A percentile compares a stretch with the other conserved stretches of the same genome.
These are phyloP conservation scores for Corbicula japonica DNA, from an alignment of 2,888 invertebrate genomes.

Conservation along the genomic window DNA sequence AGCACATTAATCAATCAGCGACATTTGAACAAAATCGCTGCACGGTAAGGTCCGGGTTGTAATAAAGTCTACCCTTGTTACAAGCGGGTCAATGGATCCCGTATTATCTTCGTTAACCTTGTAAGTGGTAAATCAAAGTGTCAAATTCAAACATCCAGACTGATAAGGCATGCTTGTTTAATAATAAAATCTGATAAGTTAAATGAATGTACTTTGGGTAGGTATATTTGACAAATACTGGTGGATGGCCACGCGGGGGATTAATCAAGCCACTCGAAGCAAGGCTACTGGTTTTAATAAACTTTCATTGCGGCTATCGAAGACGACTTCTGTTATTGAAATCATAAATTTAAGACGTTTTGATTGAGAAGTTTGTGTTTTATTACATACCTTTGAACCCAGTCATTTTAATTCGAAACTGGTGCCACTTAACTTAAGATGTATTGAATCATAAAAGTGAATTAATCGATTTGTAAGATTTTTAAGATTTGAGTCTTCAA, in stretches of 20 bases:
- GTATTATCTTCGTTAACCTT: conserved; percentile 15
- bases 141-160: conserved; percentile 16
- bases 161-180: conserved; percentile 39
- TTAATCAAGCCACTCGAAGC: neutral
- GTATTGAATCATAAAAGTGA: too few relatives aligned
- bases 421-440: too few relatives aligned
- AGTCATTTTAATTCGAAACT: too few relatives aligned
- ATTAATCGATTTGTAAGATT: too few relatives aligned
- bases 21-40: too few relatives aligned
- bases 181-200: conserved; percentile 39
- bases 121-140: conserved; percentile 35
- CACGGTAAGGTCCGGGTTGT: too few relatives aligned
- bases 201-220: conserved; percentile 30
- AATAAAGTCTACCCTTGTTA: conserved; percentile 2
- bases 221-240: conserved; percentile 27
- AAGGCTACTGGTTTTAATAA: conserved; percentile 14
- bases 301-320: conserved; percentile 6
- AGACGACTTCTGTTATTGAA: conserved; percentile 10
- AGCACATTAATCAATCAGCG: too few relatives aligned
- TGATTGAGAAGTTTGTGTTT: too few relatives aligned
- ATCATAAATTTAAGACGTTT: conserved; percentile 20
- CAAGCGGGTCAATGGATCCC: conserved; percentile 20
- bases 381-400: too few relatives aligned
- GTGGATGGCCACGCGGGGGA: too few relatives aligned
- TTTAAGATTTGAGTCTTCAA: too few relatives aligned